These are phyloP conservation scores for Sesamia nonagrioides DNA, from an alignment of 1,140 invertebrate species.

Conservation along the genomic window DNA sequence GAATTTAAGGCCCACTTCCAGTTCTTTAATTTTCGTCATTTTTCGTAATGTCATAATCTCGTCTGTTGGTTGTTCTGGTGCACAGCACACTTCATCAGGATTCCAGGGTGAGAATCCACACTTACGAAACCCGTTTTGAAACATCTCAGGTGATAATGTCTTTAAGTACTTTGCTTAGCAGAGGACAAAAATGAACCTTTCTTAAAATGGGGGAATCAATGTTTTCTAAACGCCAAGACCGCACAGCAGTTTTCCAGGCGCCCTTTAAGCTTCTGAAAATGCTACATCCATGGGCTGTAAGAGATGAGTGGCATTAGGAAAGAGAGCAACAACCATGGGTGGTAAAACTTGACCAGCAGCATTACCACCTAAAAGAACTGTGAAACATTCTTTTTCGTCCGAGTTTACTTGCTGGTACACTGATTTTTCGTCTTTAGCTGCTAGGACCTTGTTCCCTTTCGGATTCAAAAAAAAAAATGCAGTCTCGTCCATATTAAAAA, in stretches of 20 bases:
- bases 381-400: constrained; percentile 77
- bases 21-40: constrained; percentile 32
- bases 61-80: constrained; percentile 14
- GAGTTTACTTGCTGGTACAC: constrained; percentile 65
- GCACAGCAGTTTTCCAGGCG: constrained; percentile 16
- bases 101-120: constrained; percentile 1
- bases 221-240: constrained; percentile 21
- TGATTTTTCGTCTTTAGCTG: constrained; percentile 63
- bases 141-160: constrained; percentile 37
- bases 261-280: constrained; percentile 10
- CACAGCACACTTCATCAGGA: constrained; percentile 16
- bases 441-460: constrained; percentile 62
- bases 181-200: constrained; percentile 20
- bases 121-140: constrained; percentile 1
- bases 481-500: constrained; percentile 62
- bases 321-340: constrained; percentile 68
- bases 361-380: constrained; percentile 72
- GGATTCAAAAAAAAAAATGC: constrained; percentile 62
- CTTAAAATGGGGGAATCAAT: constrained; percentile 33
- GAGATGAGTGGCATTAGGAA: constrained; percentile 50
- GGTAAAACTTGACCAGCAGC: constrained; percentile 69
- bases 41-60: constrained; percentile 12
- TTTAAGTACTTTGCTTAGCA: constrained; percentile 46
- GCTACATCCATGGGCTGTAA: constrained; percentile 54
- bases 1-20: constrained; percentile 27